Conservation (phyloP, 1,140 invertebrate genomes). For the Brachionus angularis region DNA sequence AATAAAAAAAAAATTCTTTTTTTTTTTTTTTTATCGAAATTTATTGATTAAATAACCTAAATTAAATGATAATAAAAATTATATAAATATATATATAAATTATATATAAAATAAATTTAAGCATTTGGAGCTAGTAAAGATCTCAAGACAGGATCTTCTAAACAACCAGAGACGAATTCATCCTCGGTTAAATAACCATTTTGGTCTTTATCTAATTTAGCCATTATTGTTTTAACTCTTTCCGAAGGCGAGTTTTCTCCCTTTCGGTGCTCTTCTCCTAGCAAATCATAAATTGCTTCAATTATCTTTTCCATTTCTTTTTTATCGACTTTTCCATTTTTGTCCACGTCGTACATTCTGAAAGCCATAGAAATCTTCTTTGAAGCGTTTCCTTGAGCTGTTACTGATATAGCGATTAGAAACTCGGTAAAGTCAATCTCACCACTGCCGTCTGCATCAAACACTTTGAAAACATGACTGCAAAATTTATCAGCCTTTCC, state of each 20-base stretch:
- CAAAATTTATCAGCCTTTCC: constrained; percentile 42
- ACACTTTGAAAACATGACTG: constrained; percentile 37
- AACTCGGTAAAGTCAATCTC: constrained; percentile 42
- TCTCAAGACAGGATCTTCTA: constrained; percentile 16
- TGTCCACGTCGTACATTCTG: constrained; percentile 40
- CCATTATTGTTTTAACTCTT: constrained; percentile 29
- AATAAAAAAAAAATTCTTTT: too few species aligned
- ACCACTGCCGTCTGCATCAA: constrained; percentile 36
- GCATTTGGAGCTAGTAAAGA: constrained; percentile 26
- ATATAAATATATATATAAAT: neutral
- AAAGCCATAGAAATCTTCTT: constrained; percentile 35
- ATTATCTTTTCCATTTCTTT: constrained; percentile 44
- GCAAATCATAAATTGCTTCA: constrained; percentile 42
- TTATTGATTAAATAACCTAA: neutral
- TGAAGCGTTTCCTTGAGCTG: constrained; percentile 20
- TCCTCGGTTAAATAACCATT: constrained; percentile 39
- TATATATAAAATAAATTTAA: constrained; percentile 1
- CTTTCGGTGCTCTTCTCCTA: constrained; percentile 40
- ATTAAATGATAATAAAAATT: constrained; percentile 4
- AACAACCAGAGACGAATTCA: constrained; percentile 40
- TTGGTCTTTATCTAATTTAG: constrained; percentile 35
- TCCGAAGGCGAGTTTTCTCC: constrained; percentile 37
- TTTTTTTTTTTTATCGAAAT: too few species aligned
- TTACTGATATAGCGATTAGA: constrained; percentile 38
- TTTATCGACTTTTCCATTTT: constrained; percentile 41